Base-by-base conservation (phyloP, 2,888 invertebrate species). In the Nephrocerus scutellatus region DNA sequence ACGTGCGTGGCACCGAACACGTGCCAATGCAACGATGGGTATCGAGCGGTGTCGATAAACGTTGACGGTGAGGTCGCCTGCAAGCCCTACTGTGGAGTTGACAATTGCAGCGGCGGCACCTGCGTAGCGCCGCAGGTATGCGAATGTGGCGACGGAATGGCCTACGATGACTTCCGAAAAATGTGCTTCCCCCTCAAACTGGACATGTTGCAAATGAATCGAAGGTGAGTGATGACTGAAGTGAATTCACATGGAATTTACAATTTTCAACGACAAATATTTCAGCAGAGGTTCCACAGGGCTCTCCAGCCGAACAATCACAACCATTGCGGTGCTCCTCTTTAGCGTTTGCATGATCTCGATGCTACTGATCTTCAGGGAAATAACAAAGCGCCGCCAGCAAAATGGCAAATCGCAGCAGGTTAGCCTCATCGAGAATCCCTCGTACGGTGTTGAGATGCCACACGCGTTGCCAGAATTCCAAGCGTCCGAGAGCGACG, bases 21-120 rank as follows among this genome's bases (percentile, higher is more conserved):
- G 12, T 82, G 82, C 54, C 68, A 64, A 19, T 79, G 80, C 50
- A 60, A 68, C n/a, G 51, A 62, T 4, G 77, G 76, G 8, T 57
- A 44, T 28, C 46, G 42, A 10, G 39, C 48, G 12, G 30, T 22
- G 7, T 49, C 51, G 5, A 30, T 49, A 10, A 49, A 48, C 14
- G 38, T 48, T 4, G 43, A 40, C 2, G 51, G 38, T 7, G 47
- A 47, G 5, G 37, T 49, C 6, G 42, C 48, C 12, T 57, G 55
- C 25, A 47, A 49, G 13, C 47, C 53, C 1, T 42, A 49, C 16
- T 57, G 57, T 26, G 51, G 49, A 42, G 46, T 50, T 30, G 46
- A 44, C 47, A 51, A 45, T 19, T 57, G 57, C 35, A 48, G 50
- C 18, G 53, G 50, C 33, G 56, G 52, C 29, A 50, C 40, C 1